Evolutionary conservation across 2,113 vertebrate species (phyloP), one percentile per base, ranked within the genome.

Genomic region (Hyaena hyaena): DNA sequence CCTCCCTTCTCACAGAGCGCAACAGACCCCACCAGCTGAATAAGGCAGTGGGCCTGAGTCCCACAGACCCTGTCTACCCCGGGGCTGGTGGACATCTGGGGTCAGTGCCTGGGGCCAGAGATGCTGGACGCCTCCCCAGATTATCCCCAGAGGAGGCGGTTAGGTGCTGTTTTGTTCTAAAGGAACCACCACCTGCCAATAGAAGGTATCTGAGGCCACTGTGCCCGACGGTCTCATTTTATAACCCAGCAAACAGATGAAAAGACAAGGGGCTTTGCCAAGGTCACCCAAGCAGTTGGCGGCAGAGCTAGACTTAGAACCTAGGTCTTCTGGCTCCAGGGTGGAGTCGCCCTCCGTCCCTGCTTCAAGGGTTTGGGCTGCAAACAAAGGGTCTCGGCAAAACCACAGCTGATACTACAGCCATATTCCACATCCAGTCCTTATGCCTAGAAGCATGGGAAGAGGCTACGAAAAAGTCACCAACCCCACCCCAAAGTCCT

Each of bases 201-300:
- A 84, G 58, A 88, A 71, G 33, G 79, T 26, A 28, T 66, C 95
- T 88, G 61, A 86, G 80, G 90, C 31, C 89, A 33, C 28, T 7
- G 16, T 90, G 90, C 45, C 71, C 45, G 95, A 79, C 23, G 0
- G 5, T 43, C 77, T 90, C 53, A 14, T 92, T 97, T 97, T 96
- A 95, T 88, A 61, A 81, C 83, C 83, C 48, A 43, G 68, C 66
- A 85, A 84, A 87, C 74, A 80, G 68, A 87, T 45, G 35, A 96
- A 63, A 96, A 81, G 68, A 61, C 58, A 74, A 90, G 66, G 28
- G 81, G 48, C 68, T 95, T 61, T 48, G 81, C 63, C 94, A 96
- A 95, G 94, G 94, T 95, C 96, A 80, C 86, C 23, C 61, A 92
- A 33, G 55, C 53, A 76, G 61, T 21, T 79, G 82, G 50, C 10